Evolutionary conservation across 2,888 invertebrate genomes (phyloP).

Genomic region (Xestia ashworthii): DNA sequence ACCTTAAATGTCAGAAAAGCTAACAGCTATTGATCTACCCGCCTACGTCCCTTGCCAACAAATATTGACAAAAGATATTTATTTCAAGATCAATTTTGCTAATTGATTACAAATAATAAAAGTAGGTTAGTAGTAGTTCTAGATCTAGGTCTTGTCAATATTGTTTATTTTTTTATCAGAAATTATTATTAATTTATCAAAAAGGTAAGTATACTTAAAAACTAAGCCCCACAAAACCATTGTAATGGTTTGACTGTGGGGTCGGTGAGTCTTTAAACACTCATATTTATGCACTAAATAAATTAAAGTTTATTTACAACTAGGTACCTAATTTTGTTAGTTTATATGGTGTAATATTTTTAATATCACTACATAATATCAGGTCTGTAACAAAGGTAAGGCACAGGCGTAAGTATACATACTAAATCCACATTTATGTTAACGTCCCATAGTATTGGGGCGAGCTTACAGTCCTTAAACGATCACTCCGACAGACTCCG

Average conservation of each 20-base stretch:
- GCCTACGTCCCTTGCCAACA: background rate
- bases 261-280: no score
- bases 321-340: no score
- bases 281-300: no score
- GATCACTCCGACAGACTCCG: no score
- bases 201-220: no score
- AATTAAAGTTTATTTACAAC: no score
- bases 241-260: no score
- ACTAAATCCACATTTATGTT: background rate
- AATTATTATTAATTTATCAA: no score
- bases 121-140: background rate
- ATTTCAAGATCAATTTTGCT: background rate
- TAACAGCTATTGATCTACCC: background rate
- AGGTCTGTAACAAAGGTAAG: background rate
- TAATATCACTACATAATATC: background rate
- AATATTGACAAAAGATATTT: conserved; percentile 1
- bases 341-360: no score
- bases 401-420: background rate
- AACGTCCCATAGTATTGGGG: background rate
- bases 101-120: conserved; percentile 5
- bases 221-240: no score
- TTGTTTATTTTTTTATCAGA: background rate
- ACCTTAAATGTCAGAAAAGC: background rate
- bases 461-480: background rate
- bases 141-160: background rate